Percentiles rank a stretch among this genome's conserved stretches.
These are phyloP conservation scores for Phacellophora camtschatica DNA, from an alignment of 30 jellyfish, hydroid and myxozoan genomes.

Conservation along the genomic window DNA sequence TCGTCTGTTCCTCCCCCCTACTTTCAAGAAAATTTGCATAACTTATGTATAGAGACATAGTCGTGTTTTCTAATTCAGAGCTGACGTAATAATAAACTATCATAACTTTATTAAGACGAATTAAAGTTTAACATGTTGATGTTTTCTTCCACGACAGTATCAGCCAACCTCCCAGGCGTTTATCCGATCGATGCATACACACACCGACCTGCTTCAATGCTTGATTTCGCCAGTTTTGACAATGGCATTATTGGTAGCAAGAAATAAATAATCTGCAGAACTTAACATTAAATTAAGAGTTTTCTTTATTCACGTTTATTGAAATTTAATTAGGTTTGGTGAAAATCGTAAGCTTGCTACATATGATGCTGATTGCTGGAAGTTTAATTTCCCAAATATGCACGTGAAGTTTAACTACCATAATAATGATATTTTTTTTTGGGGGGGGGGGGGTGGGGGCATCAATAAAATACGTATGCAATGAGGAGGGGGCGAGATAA, in stretches of 20 bases:
- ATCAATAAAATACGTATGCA: too few species aligned
- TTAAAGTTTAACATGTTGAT: neutral
- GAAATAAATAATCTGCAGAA: slow-evolving; percentile 45
- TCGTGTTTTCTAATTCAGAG: neutral
- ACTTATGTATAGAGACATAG: neutral
- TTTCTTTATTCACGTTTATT: too few species aligned
- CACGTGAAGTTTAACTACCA: too few species aligned
- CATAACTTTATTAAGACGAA: neutral
- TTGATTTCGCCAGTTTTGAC: slow-evolving; percentile 87
- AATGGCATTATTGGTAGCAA: slow-evolving; percentile 66
- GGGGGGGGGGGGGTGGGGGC: too few species aligned
- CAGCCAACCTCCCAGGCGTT: slow-evolving; percentile 94
- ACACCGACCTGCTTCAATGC: slow-evolving; percentile 87
- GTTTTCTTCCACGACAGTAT: slow-evolving; percentile 58
- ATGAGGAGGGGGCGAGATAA: too few species aligned
- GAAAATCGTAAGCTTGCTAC: too few species aligned
- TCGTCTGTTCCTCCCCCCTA: too few species aligned
- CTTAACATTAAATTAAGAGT: too few species aligned
- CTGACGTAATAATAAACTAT: neutral
- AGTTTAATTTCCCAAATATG: too few species aligned
- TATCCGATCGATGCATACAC: slow-evolving; percentile 88
- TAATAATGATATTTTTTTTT: too few species aligned
- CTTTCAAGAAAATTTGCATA: neutral
- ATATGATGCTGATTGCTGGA: too few species aligned
- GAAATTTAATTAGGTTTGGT: too few species aligned